Evolutionary conservation across 2,797 vertebrate species (phyloP), one percentile per base, ranked within the genome.

Genomic region (Botia almorhae): DNA sequence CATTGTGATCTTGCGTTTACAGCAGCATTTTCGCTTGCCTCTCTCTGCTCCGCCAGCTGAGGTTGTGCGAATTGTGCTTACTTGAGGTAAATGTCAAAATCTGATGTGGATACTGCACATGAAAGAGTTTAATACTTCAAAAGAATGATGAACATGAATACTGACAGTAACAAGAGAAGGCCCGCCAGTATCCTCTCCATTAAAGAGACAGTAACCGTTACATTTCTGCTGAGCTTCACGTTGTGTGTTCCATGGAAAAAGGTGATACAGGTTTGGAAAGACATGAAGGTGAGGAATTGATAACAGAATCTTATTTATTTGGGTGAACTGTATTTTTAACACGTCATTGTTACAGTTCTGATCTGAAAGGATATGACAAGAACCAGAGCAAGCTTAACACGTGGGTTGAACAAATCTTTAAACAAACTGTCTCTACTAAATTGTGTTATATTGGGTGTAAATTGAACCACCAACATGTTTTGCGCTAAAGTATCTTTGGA

Each of bases 1-100:
- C 87, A 88, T 26, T 72, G 63, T 85, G 29, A 69, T 83, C 26
- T 53, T 74, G 36, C 36, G 23, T 69, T 61, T 76, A 65, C 39
- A 43, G 39, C 33, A 53, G 39, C 33, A 7, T 19, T 29, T 4
- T 61, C 39, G 55, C 19, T 19, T 51, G n/a, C 29, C 46, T 21
- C 58, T 23, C 10, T 64, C 33, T 61, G 67, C 58, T 72, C 60
- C 63, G 56, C 56, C 68, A 56, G 21, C 58, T 64, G 58, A 36
- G 7, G 69, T 21, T 53, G 58, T 50, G 26, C 55, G 69, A 79
- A 71, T 63, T 72, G 33, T 79, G 77, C 69, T 79, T 69, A 79
- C 60, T 79, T 48, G 29, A 65, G 13, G 7, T 29, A 13, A 16
- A 21, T 19, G 60, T 76, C 61, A 43, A 55, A 39, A 58, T 60